Percentiles rank a stretch among this genome's conserved stretches.
phyloP scores from a whole-genome alignment of 2,113 vertebrate species.

The Ctenomys sociabilis region DNA sequence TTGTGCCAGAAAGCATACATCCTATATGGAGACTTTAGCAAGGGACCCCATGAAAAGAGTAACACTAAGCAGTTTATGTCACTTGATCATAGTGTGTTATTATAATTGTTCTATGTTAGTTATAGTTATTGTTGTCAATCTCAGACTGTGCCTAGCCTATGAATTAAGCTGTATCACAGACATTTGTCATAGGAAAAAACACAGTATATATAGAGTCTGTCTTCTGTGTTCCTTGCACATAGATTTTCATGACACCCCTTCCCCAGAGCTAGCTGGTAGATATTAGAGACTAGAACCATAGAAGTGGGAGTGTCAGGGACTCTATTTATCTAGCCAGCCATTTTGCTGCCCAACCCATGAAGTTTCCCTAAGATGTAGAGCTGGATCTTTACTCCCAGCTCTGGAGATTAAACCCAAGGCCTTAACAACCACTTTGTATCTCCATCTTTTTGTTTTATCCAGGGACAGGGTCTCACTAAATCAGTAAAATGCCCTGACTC shows the following conservation, averaged over 20 bases:
- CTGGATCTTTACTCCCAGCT: background rate
- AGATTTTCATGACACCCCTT: background rate
- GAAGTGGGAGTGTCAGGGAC: background rate
- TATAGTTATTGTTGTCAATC: background rate
- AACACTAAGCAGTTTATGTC: background rate
- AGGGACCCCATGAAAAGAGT: background rate
- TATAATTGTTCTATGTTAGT: background rate
- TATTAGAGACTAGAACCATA: background rate
- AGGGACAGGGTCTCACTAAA: background rate
- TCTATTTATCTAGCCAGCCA: background rate
- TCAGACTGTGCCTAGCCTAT: background rate
- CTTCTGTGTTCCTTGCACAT: background rate
- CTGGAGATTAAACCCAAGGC: background rate
- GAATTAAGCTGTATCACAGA: background rate
- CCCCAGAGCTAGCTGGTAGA: background rate
- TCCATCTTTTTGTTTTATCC: background rate
- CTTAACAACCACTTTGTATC: background rate
- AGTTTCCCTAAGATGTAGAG: background rate
- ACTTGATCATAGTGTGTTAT: background rate
- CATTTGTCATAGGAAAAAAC: background rate
- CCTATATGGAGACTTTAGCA: background rate
- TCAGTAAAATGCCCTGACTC: background rate
- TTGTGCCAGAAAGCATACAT: background rate
- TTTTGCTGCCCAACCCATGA: background rate
- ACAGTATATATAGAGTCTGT: background rate